Evolutionary conservation across 2,113 vertebrate genomes (phyloP).

Genomic region (Equus przewalskii): DNA sequence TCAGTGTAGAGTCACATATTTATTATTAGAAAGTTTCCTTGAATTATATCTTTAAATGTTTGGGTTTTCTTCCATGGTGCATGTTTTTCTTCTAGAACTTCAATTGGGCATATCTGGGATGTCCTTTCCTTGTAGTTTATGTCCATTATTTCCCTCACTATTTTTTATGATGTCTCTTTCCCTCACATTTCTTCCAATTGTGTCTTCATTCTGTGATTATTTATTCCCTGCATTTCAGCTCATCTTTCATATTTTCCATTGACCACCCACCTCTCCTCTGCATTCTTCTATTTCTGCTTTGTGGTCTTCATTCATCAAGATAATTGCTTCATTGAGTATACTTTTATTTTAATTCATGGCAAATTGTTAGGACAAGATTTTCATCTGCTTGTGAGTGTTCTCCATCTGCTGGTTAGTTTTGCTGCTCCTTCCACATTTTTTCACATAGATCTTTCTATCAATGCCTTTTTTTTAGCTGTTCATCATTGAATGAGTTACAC

Average conservation of each 20-base stretch:
- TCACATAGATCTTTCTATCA: background rate
- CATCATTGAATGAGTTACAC: background rate
- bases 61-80: background rate
- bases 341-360: constrained; percentile 41
- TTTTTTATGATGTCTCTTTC: background rate
- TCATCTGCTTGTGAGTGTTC: background rate
- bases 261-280: too few species aligned
- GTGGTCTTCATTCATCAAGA: background rate
- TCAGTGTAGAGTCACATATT: background rate
- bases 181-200: background rate
- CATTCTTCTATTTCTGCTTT: background rate
- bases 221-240: background rate
- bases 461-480: background rate
- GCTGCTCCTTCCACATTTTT: background rate
- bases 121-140: background rate
- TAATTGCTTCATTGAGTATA: background rate
- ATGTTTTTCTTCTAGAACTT: background rate
- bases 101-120: background rate
- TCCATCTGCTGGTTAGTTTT: background rate
- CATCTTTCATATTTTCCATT: background rate
- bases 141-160: background rate
- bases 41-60: background rate
- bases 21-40: background rate
- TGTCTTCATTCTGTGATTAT: background rate
- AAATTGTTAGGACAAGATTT: background rate